Evolutionary conservation across 2,888 invertebrate species (phyloP), one percentile per base, ranked within the genome.

Genomic region (Cerastis leucographa): DNA sequence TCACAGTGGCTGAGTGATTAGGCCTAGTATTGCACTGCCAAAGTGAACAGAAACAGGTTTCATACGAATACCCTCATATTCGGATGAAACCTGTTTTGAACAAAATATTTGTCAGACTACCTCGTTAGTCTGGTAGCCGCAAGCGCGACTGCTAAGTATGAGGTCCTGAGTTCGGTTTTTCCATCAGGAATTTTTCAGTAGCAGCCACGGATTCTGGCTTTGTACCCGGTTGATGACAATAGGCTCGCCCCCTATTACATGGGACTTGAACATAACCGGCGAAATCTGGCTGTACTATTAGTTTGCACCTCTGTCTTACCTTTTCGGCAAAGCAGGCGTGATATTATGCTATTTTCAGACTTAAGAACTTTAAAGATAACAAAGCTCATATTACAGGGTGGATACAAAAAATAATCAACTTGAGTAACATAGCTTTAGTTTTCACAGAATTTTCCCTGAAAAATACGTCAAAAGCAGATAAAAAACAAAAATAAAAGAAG

Each of bases 401-500:
- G 0, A 25, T 25, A 25, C 25, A 25, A 14, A 6, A 56, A 56
- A 25, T 17, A 59, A 59, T 59, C 59, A 29, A 59, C 17, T 29
- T 59, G 29, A 59, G 59, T 29, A 29, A 59, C 17, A 29, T 7
- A 29, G 29, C 17, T 59, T 29, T 17, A 29, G 59, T 29, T 59
- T 59, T 29, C 1, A 29, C 17, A 59, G 59, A 59, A 42, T 25
- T 44, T 40, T 65, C 17, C 64, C 19, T 40, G 2, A 49, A 22
- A 3, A 42, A 19, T 22, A 54, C 59, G 51, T 51, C 70, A 54
- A 77, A 76, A 25, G 17, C 8, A n/a, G n/a, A 64, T 42, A 42
- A 69, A n/a, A 70, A 35, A 0, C 25, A 35, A 7, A 54, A 62
- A 70, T 54, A 84, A 81, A 81, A 64, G 7, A 44, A 68, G 25